Base-by-base conservation (phyloP, 2,888 invertebrate genomes). In the Amphipyra berbera region DNA sequence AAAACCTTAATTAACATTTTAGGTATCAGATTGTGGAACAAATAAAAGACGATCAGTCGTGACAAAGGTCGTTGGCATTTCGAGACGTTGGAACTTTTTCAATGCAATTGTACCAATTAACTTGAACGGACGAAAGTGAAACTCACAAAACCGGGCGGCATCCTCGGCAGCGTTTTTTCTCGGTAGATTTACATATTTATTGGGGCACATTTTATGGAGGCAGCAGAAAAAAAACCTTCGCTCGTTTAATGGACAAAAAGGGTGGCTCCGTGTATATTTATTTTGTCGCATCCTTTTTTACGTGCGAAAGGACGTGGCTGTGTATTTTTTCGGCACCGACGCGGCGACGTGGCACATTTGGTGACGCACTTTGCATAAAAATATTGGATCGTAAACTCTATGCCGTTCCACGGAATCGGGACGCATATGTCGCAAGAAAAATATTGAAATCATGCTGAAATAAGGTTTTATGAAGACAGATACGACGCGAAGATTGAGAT, bases 221-320 rank as follows among this genome's bases (percentile, higher is more conserved):
- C 89, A 90, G 81, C 88, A 88, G 88, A 78, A 92, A 94, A 91
- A 86, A 94, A 93, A 90, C 86, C 90, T 87, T 84, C 86, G 91
- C 90, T 87, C 88, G 91, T 95, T 94, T 94, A 92, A 94, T 93
- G 93, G 93, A 94, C 94, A 92, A 94, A 95, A 95, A 95, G 95
- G 94, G 94, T 94, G 93, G 89, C 90, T 91, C 82, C 82, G 84
- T 92, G 94, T 95, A 92, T 95, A 95, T 95, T 95, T 95, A 95
- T 95, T 93, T 87, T 94, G 94, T 92, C 94, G 92, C 93, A 93
- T 94, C 94, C 93, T 92, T 95, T 90, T 95, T 95, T 94, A 93
- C 91, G 92, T 90, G 91, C 90, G 81, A 92, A 90, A 92, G 92
- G 92, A 92, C 93, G 90, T 88, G 85, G 86, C 86, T 88, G 88